Conservation (phyloP, 2,797 vertebrate species). For the Pseudopleuronectes americanus region DNA sequence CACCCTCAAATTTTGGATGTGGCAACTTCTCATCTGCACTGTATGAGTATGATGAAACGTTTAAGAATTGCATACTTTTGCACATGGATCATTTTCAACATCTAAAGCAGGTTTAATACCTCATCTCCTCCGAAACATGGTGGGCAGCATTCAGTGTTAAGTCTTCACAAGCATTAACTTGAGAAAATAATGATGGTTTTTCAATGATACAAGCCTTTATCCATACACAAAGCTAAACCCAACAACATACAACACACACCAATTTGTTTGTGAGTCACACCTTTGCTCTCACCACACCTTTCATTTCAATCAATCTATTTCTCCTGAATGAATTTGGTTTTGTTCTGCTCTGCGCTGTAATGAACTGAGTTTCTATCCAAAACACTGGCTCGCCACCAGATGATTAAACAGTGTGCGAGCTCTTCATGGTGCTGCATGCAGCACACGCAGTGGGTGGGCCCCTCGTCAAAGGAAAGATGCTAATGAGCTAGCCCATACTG, state of each 20-base stretch:
- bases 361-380: conserved; percentile 67
- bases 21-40: background rate
- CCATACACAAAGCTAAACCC: background rate
- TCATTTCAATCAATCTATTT: conserved; percentile 33
- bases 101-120: background rate
- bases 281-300: conserved; percentile 31
- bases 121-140: background rate
- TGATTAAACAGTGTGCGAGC: conserved; percentile 72
- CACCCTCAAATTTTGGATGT: conserved; percentile 2
- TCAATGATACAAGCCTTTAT: background rate
- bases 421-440: conserved; percentile 52
- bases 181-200: background rate
- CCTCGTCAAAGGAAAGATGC: conserved; percentile 75
- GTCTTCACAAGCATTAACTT: too few relatives aligned
- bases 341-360: conserved; percentile 43
- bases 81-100: background rate
- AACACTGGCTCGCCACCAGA: conserved; percentile 68
- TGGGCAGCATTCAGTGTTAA: background rate
- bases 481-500: conserved; percentile 74
- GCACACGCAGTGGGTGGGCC: conserved; percentile 79
- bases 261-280: conserved; percentile 26
- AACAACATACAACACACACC: background rate
- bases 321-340: conserved; percentile 52
- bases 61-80: conserved; percentile 2
- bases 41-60: conserved; percentile 25